These are phyloP conservation scores for Andinoacara biseriatus DNA, from an alignment of 2,113 vertebrate genomes.

Conservation along the genomic window DNA sequence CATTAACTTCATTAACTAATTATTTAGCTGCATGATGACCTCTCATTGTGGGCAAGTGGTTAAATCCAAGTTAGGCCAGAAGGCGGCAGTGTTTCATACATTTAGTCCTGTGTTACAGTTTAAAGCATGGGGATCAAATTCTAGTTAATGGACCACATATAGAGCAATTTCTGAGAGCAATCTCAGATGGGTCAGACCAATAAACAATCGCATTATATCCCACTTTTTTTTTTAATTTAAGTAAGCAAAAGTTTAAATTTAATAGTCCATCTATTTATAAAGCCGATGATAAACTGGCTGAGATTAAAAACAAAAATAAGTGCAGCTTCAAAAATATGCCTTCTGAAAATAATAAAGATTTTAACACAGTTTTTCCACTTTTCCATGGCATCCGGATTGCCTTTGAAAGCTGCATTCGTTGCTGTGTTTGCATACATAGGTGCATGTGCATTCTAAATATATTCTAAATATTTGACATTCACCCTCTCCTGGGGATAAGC, in stretches of 20 bases:
- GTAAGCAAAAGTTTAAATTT: not conserved
- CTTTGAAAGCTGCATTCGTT: too few species aligned
- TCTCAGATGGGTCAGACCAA: not conserved
- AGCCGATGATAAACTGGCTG: not conserved
- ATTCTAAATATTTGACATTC: conserved; percentile 1
- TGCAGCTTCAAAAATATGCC: not conserved
- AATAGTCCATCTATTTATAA: not conserved
- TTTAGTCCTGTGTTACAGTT: not conserved
- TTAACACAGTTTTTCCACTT: not conserved
- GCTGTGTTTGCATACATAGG: not conserved
- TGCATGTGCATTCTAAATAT: not conserved
- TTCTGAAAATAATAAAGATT: not conserved
- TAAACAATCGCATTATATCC: not conserved
- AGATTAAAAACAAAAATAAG: not conserved
- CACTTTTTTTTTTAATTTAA: not conserved
- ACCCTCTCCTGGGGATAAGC: not conserved
- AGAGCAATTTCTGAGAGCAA: not conserved
- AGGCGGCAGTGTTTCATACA: conserved; percentile 52
- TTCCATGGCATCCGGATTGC: not conserved
- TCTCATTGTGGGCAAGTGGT: not conserved
- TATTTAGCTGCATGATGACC: not conserved
- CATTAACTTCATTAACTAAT: not conserved
- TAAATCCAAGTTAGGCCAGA: conserved; percentile 11
- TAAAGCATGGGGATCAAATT: not conserved
- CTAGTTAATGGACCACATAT: not conserved